Evolutionary conservation across 2,113 vertebrate genomes (phyloP), one percentile per base, ranked within the genome.

Genomic region (Hemichromis elongatus): DNA sequence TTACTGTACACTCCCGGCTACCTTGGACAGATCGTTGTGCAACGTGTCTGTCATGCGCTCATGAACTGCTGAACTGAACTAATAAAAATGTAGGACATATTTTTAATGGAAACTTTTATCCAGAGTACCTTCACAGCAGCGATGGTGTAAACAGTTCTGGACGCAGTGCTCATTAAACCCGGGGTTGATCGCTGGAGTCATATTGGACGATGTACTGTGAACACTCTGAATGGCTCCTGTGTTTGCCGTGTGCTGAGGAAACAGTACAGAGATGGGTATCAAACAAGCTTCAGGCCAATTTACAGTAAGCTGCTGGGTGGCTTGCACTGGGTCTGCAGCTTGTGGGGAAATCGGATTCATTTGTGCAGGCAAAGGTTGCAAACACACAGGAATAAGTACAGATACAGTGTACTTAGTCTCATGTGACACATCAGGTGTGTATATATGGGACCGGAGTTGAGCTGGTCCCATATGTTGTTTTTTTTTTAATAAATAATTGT

Each of bases 231-330:
- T 79, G 37, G 75, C 66, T 40, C 14, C 40, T 89, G 85, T 79
- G n/a, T 91, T 83, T 70, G 83, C n/a, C 2, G 30, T 73, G 66
- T 10, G 6, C 70, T 86, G 84, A 85, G 54, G 57, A 88, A 66
- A 80, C 57, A 0, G 63, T 28, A 83, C 75, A 30, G 81, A 47
- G 83, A 56, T 35, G 68, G 55, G 73, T 53, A 86, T 81, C 88
- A 56, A 79, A 83, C 68, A 73, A 85, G 82, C 77, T 82, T 19
- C 5, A 21, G 57, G 78, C 77, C 87, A 83, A 84, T 90, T 93
- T 90, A 87, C 87, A 57, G 88, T 84, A 89, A 94, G 92, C 63
- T 82, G 89, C 91, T 84, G 86, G 90, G 53, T 81, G 57, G 66
- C 77, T 77, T 24, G 61, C 66, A 84, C 59, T 77, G 61, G 47